A percentile compares a stretch with the other conserved stretches of the same genome.
These are phyloP conservation scores for Excalfactoria chinensis DNA, from an alignment of 2,113 vertebrate species.

Conservation along the genomic window DNA sequence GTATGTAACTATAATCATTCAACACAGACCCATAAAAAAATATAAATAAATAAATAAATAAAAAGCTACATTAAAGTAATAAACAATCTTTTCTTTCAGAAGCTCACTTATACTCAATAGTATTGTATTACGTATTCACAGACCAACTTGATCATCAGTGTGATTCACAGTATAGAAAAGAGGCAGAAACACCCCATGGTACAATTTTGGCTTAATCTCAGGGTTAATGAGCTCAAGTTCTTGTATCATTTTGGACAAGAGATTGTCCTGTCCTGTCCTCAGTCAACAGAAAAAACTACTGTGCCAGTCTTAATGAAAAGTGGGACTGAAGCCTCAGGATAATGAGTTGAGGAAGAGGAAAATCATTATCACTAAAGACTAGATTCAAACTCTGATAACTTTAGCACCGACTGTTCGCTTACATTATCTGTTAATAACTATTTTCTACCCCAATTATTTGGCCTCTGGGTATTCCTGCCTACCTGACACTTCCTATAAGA, in stretches of 20 bases:
- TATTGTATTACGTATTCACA: neutral
- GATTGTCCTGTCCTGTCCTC: neutral
- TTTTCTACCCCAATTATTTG: neutral
- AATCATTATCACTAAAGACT: neutral
- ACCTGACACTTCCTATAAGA: neutral
- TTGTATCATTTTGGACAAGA: neutral
- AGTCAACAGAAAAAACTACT: neutral
- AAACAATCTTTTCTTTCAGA: neutral
- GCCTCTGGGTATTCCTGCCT: accelerated
- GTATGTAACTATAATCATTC: neutral
- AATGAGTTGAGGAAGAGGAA: neutral
- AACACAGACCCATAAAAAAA: neutral
- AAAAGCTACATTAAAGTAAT: neutral
- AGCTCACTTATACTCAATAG: neutral
- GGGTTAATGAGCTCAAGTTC: neutral
- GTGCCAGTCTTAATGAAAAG: neutral
- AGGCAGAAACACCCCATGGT: neutral
- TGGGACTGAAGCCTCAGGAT: neutral
- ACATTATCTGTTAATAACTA: neutral
- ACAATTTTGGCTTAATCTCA: neutral
- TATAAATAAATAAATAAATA: too few species aligned
- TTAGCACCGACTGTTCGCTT: neutral
- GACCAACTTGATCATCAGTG: neutral
- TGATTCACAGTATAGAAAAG: neutral
- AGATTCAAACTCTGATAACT: neutral